Base-by-base conservation (phyloP, 2,888 invertebrate species). In the Ernsta delagoae region DNA sequence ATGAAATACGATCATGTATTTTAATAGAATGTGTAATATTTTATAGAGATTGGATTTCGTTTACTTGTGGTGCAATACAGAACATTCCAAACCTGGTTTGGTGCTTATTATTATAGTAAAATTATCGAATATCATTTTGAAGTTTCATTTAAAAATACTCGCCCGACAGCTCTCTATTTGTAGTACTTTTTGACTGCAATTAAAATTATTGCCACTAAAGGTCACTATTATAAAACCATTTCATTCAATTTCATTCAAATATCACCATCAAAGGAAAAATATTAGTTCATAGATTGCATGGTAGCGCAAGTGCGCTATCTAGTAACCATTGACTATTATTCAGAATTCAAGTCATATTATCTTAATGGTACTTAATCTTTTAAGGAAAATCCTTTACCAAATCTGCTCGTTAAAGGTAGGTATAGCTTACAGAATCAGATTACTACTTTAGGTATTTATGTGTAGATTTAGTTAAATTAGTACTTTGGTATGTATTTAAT, bases 1-100 rank as follows among this genome's bases (percentile, higher is more conserved):
- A 77, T 75, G 67, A 74, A 76, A 70, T 43, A 54, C 34, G 54
- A 45, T 54, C 16, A 43, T 75, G 71, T 75, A 75, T 72, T 77
- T 78, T 82, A 78, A 7, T 82, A 79, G 77, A 73, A 80, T 77
- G 75, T 78, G 74, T 78, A 70, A 77, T 81, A 77, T 86, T 80
- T 85, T 79, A 77, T 80, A 77, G 78, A 83, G 75, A 87, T 87
- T 85, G 83, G 83, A 81, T 85, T 84, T 81, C 85, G 84, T 88
- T 88, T 86, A 83, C 77, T 81, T 84, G 84, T 87, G 88, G 91
- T 92, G 92, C 92, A 92, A 92, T 91, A 90, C 86, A 84, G 89
- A 89, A 92, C 92, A 92, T 92, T 92, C 92, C 92, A 90, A 92
- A 92, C 92, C 77, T 88, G 83, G 91, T 92, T 92, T 92, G 92